Evolutionary conservation across 2,888 invertebrate genomes (phyloP).

Genomic region (Ormyrus thymus): DNA sequence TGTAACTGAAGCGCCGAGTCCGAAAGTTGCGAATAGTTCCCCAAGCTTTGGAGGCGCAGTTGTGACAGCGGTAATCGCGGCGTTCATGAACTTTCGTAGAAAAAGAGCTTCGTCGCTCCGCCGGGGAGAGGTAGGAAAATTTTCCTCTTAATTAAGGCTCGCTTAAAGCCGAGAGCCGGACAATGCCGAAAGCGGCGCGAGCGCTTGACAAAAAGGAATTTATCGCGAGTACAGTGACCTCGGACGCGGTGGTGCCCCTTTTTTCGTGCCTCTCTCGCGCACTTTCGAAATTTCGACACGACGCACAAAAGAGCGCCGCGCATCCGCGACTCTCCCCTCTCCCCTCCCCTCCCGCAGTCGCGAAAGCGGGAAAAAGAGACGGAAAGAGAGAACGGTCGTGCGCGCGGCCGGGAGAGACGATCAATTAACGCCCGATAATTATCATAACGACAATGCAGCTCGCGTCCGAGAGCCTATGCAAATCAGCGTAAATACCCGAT

Average conservation of each 20-base stretch:
- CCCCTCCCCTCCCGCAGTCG: constrained; percentile 11
- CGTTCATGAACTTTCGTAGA: background rate
- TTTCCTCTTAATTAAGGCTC: constrained; percentile 17
- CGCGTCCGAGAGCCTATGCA: constrained; percentile 30
- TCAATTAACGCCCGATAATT: constrained; percentile 55
- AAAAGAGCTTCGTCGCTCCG: background rate
- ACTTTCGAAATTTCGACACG: constrained; percentile 53
- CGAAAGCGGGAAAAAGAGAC: constrained; percentile 11
- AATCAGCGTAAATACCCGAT: constrained; percentile 38
- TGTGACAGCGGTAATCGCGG: background rate
- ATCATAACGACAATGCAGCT: constrained; percentile 51
- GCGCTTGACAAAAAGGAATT: constrained; percentile 2
- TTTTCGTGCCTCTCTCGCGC: background rate
- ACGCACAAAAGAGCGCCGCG: constrained; percentile 25
- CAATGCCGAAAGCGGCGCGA: background rate
- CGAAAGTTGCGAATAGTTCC: background rate
- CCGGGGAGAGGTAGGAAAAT: background rate
- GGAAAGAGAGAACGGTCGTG: background rate
- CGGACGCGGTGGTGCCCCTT: background rate
- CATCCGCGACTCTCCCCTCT: background rate
- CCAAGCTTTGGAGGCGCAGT: background rate
- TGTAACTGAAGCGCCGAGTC: background rate
- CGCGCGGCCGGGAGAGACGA: constrained; percentile 10
- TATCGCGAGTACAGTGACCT: constrained; percentile 39
- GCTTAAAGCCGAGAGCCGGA: background rate